phyloP scores from a whole-genome alignment of 2,113 vertebrate genomes.

The Polyodon spathula region DNA sequence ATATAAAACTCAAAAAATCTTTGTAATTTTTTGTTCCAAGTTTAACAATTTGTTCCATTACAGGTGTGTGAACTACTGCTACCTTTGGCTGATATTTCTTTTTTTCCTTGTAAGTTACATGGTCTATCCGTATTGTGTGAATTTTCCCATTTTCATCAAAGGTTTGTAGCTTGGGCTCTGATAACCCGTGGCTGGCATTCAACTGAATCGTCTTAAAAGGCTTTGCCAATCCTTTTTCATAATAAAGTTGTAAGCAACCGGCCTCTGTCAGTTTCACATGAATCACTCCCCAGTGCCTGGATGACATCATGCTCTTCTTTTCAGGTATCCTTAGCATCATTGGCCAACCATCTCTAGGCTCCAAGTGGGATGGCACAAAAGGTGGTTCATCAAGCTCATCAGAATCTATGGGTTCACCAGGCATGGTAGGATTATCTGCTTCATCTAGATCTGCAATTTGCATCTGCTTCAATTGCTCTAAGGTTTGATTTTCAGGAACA shows the following conservation, averaged over 20 bases:
- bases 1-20: constrained; percentile 72
- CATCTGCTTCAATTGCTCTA: constrained; percentile 68
- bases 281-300: constrained; percentile 88
- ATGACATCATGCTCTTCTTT: constrained; percentile 89
- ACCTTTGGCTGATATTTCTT: constrained; percentile 77
- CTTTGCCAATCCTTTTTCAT: constrained; percentile 76
- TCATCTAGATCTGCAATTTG: constrained; percentile 64
- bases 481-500: constrained; percentile 42
- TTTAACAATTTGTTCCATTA: constrained; percentile 72
- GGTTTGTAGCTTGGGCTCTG: constrained; percentile 74
- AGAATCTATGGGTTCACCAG: constrained; percentile 54
- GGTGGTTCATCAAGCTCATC: constrained; percentile 36
- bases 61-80: constrained; percentile 59
- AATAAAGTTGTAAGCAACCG: constrained; percentile 68
- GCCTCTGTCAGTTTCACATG: constrained; percentile 60
- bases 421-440: constrained; percentile 35
- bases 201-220: constrained; percentile 74
- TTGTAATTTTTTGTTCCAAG: constrained; percentile 70
- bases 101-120: constrained; percentile 72
- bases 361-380: constrained; percentile 38
- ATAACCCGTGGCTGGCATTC: constrained; percentile 66
- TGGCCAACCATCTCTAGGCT: constrained; percentile 67
- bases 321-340: constrained; percentile 87
- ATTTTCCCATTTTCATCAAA: constrained; percentile 75
- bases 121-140: constrained; percentile 72